phyloP scores from a whole-genome alignment of 2,797 vertebrate species.

The Gastrophryne carolinensis region DNA sequence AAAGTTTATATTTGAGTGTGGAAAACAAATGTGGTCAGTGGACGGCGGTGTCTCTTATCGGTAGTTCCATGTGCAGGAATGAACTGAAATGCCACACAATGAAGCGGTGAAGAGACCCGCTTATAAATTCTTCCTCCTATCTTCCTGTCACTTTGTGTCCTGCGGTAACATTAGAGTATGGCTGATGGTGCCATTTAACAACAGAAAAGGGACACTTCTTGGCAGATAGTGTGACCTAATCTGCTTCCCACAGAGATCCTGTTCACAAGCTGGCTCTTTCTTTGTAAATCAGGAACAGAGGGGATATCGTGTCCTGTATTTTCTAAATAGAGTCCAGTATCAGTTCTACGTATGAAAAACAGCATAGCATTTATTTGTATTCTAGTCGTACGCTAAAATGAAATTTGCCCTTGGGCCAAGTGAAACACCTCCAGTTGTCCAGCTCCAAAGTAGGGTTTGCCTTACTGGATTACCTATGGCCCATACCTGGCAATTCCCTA shows the following conservation, averaged over 20 bases:
- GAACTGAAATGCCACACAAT: slow-evolving; percentile 15
- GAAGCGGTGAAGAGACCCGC: slow-evolving; percentile 31
- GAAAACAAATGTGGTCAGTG: slow-evolving; percentile 5
- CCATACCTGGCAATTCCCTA: no score
- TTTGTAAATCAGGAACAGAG: not conserved
- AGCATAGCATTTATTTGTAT: no score
- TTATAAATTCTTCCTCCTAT: slow-evolving; percentile 38
- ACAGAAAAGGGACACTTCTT: not conserved
- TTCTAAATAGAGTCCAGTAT: not conserved
- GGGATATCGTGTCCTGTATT: not conserved
- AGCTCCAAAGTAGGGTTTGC: not conserved
- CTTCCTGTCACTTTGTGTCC: slow-evolving; percentile 8
- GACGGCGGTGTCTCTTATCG: slow-evolving; percentile 23
- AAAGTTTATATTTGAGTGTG: not conserved
- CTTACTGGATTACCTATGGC: no score
- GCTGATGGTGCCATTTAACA: slow-evolving; percentile 23
- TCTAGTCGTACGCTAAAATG: no score
- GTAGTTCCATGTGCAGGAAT: not conserved
- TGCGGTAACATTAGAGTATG: slow-evolving; percentile 25
- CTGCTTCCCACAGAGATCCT: slow-evolving; percentile 45
- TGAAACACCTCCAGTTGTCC: not conserved
- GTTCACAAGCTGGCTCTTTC: not conserved
- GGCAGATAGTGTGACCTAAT: slow-evolving; percentile 17
- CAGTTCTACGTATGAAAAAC: no score
- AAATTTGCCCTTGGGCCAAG: no score